Evolutionary conservation across 1,140 invertebrate genomes (phyloP).

Genomic region (Cotesia vestalis): DNA sequence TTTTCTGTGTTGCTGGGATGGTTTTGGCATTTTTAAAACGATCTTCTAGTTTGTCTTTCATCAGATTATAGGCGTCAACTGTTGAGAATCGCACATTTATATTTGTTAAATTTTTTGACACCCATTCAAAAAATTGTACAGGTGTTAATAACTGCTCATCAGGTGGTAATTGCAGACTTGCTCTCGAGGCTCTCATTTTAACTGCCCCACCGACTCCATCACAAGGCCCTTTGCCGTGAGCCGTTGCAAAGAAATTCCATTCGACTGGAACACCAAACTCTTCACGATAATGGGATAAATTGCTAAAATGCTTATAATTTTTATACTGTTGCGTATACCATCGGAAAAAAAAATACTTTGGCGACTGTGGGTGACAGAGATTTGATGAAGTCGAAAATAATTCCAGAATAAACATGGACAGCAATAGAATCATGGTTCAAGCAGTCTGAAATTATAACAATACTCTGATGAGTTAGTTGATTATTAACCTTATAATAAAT

Average conservation of each 20-base stretch:
- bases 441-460: constrained; percentile 17
- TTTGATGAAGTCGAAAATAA: background rate
- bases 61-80: no score
- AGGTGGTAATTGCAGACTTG: constrained; percentile 35
- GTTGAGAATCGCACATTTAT: no score
- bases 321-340: constrained; percentile 16
- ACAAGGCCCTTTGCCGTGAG: constrained; percentile 51
- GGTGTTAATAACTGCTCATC: constrained; percentile 30
- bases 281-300: constrained; percentile 41
- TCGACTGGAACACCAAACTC: constrained; percentile 54
- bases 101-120: background rate
- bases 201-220: constrained; percentile 40
- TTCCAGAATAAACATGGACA: constrained; percentile 4
- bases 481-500: constrained; percentile 21
- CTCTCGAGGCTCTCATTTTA: constrained; percentile 31
- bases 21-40: no score
- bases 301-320: constrained; percentile 16
- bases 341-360: background rate
- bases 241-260: constrained; percentile 54
- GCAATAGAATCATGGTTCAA: constrained; percentile 18
- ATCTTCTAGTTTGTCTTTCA: no score
- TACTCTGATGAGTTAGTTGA: constrained; percentile 1
- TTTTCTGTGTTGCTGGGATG: no score
- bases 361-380: background rate
- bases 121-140: constrained; percentile 25